A percentile compares a stretch with the other conserved stretches of the same genome.
phyloP scores from a whole-genome alignment of 2,797 vertebrate genomes.

The Enteromius unitaeniatus region DNA sequence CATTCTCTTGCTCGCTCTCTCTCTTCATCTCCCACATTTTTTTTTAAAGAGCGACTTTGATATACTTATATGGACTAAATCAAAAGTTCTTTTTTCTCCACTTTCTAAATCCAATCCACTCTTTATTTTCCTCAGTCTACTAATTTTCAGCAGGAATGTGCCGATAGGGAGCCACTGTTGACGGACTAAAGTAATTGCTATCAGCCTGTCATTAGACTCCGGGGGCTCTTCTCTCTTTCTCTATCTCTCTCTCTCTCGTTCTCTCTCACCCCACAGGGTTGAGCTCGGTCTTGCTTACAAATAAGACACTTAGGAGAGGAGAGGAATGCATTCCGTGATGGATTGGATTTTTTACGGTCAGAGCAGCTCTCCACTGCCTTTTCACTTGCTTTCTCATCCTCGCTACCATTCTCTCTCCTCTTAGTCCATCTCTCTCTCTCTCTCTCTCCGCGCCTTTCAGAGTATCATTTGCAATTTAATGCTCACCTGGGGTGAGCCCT shows the following conservation, averaged over 20 bases:
- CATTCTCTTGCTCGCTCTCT: not conserved
- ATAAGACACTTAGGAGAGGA: constrained; percentile 84
- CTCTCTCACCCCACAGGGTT: constrained; percentile 69
- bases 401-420: constrained; percentile 72
- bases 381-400: constrained; percentile 87
- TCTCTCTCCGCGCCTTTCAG: constrained; percentile 82
- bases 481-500: constrained; percentile 96
- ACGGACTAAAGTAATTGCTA: constrained; percentile 82
- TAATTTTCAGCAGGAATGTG: constrained; percentile 79
- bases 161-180: constrained; percentile 73
- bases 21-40: not conserved
- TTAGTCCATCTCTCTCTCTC: constrained; percentile 75
- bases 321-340: constrained; percentile 89
- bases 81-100: constrained; percentile 51
- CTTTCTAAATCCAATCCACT: constrained; percentile 53
- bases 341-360: constrained; percentile 94
- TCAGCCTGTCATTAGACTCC: constrained; percentile 83
- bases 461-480: constrained; percentile 99
- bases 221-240: constrained; percentile 59
- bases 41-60: constrained; percentile 49
- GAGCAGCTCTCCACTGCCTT: constrained; percentile 86
- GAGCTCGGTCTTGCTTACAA: constrained; percentile 82
- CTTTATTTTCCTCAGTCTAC: constrained; percentile 73
- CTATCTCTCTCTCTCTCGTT: constrained; percentile 56
- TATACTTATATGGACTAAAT: constrained; percentile 71